Percentiles rank a stretch among this genome's conserved stretches.
phyloP scores from a whole-genome alignment of 2,797 vertebrate genomes.

The Tiaroga cobitis region DNA sequence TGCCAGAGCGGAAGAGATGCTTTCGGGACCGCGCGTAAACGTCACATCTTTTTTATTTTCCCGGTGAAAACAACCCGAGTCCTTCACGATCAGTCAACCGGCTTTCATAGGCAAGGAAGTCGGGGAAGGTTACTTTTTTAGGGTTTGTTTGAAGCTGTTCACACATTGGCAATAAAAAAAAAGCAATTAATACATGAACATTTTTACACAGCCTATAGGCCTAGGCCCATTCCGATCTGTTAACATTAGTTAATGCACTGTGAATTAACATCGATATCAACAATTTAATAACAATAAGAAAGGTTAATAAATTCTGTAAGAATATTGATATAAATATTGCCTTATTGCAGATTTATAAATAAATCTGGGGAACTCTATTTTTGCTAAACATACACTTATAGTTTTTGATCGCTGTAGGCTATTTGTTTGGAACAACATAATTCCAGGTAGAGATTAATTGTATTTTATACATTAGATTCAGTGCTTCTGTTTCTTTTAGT shows the following conservation, averaged over 20 bases:
- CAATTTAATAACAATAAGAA: neutral
- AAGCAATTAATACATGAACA: neutral
- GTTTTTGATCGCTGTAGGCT: neutral
- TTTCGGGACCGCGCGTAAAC: too few relatives aligned
- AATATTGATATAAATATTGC: too few relatives aligned
- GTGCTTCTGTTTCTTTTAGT: neutral
- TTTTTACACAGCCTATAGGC: too few relatives aligned
- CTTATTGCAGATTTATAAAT: too few relatives aligned
- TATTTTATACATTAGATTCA: neutral
- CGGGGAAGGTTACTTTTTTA: too few relatives aligned
- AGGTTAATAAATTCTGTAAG: neutral
- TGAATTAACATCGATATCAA: neutral
- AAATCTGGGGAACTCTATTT: neutral
- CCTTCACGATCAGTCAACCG: too few relatives aligned
- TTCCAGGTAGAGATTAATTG: fast-evolving
- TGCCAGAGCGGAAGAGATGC: too few relatives aligned
- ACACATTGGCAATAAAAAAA: neutral
- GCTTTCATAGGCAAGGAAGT: too few relatives aligned
- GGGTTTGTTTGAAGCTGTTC: neutral
- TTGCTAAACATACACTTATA: neutral
- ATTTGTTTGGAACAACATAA: neutral
- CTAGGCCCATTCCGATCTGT: neutral
- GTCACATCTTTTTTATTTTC: too few relatives aligned
- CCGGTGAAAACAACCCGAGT: too few relatives aligned
- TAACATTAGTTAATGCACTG: neutral